Percentiles rank a stretch among this genome's conserved stretches.
phyloP scores from a whole-genome alignment of 2,113 vertebrate genomes.

The Rhagologus leucostigma region DNA sequence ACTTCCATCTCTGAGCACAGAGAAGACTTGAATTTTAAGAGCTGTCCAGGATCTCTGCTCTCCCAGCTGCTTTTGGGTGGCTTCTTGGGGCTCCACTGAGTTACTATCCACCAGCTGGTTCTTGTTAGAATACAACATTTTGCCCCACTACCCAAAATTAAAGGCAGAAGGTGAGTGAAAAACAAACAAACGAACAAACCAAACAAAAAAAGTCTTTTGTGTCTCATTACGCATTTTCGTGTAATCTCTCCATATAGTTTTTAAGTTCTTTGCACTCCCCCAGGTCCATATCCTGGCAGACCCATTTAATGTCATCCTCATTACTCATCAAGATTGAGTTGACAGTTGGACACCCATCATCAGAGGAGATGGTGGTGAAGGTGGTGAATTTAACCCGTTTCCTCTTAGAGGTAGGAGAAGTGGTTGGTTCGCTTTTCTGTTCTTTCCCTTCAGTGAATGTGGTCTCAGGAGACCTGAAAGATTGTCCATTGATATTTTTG shows the following conservation, averaged over 20 bases:
- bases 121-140: background rate
- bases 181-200: background rate
- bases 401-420: slow-evolving; percentile 92
- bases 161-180: slow-evolving; percentile 77
- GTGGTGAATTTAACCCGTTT: slow-evolving; percentile 95
- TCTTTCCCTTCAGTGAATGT: slow-evolving; percentile 41
- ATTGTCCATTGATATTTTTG: slow-evolving; percentile 53
- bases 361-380: slow-evolving; percentile 80
- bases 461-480: slow-evolving; percentile 43
- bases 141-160: slow-evolving; percentile 52
- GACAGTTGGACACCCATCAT: slow-evolving; percentile 71
- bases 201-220: background rate
- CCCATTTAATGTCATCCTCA: slow-evolving; percentile 86
- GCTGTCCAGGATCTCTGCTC: background rate
- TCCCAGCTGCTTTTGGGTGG: background rate
- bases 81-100: background rate
- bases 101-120: background rate
- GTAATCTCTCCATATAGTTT: slow-evolving; percentile 65
- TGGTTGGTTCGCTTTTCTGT: slow-evolving; percentile 73
- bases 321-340: slow-evolving; percentile 68
- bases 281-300: slow-evolving; percentile 81
- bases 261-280: slow-evolving; percentile 74
- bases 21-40: background rate
- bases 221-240: slow-evolving; percentile 54
- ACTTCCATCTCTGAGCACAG: background rate